A percentile compares a stretch with the other conserved stretches of the same genome.
phyloP scores from a whole-genome alignment of 2,797 vertebrate genomes.

The Pantherophis alleghaniensis region DNA sequence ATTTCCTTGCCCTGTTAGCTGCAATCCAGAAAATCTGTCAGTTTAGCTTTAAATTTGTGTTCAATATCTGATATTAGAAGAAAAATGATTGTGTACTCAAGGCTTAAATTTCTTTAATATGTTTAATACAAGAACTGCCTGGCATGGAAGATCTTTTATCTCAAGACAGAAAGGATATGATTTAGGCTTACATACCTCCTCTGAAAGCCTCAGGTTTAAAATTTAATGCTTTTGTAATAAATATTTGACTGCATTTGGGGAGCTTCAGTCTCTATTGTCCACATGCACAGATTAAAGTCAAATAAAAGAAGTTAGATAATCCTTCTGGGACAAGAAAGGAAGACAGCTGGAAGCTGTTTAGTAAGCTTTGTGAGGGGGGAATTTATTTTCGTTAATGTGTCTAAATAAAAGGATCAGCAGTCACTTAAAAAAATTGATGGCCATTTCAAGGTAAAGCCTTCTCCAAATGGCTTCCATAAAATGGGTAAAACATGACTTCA shows the following conservation, averaged over 20 bases:
- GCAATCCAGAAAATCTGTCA: background rate
- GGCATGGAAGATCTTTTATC: background rate
- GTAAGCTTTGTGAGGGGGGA: background rate
- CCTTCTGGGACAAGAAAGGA: background rate
- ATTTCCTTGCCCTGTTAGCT: conserved; percentile 25
- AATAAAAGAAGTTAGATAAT: background rate
- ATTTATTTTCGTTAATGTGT: background rate
- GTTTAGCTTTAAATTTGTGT: conserved; percentile 25
- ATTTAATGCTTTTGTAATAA: conserved; percentile 11
- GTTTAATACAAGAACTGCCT: background rate
- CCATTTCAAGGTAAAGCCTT: background rate
- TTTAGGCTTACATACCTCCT: conserved; percentile 17
- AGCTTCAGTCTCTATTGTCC: background rate
- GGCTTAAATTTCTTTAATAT: background rate
- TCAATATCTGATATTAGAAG: conserved; percentile 27
- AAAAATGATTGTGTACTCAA: conserved; percentile 17
- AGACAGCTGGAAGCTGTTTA: background rate
- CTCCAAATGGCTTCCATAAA: background rate
- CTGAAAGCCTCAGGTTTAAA: conserved; percentile 11
- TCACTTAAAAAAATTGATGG: background rate
- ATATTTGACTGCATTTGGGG: background rate
- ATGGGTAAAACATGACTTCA: background rate
- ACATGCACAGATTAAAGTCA: background rate
- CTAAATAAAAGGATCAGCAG: background rate
- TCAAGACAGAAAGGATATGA: conserved; percentile 18